These are phyloP conservation scores for Otolemur crassicaudatus DNA, from an alignment of 2,797 vertebrate genomes.

Conservation along the genomic window DNA sequence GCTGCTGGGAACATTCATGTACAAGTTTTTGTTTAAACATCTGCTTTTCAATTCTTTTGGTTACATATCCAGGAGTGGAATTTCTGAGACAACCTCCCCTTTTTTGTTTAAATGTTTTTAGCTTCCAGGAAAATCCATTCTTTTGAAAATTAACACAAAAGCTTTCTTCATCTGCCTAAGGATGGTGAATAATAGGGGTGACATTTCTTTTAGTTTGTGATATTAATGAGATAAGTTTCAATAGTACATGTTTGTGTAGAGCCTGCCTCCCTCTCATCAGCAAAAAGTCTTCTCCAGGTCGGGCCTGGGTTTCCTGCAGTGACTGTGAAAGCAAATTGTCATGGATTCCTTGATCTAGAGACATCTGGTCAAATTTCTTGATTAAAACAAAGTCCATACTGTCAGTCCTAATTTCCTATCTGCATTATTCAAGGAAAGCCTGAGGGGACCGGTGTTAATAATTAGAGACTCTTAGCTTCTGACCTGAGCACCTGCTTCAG, in stretches of 20 bases:
- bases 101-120: constrained; percentile 22
- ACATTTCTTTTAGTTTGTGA: background rate
- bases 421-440: constrained; percentile 40
- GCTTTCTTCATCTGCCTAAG: background rate
- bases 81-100: background rate
- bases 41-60: background rate
- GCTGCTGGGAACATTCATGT: background rate
- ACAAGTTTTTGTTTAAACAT: background rate
- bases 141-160: background rate
- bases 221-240: background rate
- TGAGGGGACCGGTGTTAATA: constrained; percentile 22
- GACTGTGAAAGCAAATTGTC: background rate
- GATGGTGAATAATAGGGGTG: background rate
- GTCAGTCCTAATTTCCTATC: background rate
- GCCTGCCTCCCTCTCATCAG: background rate
- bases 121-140: background rate
- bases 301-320: background rate
- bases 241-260: background rate
- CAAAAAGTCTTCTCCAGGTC: background rate
- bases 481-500: constrained; percentile 64
- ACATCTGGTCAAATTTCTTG: constrained; percentile 57
- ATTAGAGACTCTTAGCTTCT: constrained; percentile 57
- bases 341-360: constrained; percentile 38
- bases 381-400: constrained; percentile 2
- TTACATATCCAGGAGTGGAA: background rate